Evolutionary conservation across 2,113 vertebrate species (phyloP).

Genomic region (Sakesphorus luctuosus): DNA sequence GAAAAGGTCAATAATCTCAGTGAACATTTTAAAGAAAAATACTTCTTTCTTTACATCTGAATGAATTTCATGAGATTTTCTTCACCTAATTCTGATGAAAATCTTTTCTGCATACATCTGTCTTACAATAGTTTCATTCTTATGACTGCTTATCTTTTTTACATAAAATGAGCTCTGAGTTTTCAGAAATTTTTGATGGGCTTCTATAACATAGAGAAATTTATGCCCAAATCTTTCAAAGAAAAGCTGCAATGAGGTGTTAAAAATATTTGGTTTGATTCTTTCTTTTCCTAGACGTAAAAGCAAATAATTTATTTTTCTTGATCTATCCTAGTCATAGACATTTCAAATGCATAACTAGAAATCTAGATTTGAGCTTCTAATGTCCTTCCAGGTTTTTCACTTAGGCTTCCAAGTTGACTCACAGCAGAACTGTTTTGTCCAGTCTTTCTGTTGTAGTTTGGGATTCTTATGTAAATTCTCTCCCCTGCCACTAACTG

Average conservation of each 20-base stretch:
- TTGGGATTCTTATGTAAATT: no score
- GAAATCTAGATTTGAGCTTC: background rate
- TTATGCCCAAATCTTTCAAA: background rate
- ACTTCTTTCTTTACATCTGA: background rate
- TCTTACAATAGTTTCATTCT: background rate
- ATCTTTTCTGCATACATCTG: background rate
- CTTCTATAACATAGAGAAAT: background rate
- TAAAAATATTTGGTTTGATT: background rate
- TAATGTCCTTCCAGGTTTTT: background rate
- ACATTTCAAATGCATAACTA: background rate
- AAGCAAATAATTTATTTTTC: background rate
- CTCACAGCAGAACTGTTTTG: rapidly evolving
- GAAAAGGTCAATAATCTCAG: background rate
- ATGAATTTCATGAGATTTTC: background rate
- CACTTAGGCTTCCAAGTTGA: background rate
- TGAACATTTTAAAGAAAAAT: background rate
- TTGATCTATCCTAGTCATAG: background rate
- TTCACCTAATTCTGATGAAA: background rate
- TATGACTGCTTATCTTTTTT: background rate
- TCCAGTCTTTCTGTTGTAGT: no score
- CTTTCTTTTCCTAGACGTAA: background rate
- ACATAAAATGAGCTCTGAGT: background rate
- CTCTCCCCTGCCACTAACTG: no score
- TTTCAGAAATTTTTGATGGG: background rate
- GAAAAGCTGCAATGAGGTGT: background rate